Evolutionary conservation across 2,797 vertebrate species (phyloP).

Genomic region (Girardinus metallicus): DNA sequence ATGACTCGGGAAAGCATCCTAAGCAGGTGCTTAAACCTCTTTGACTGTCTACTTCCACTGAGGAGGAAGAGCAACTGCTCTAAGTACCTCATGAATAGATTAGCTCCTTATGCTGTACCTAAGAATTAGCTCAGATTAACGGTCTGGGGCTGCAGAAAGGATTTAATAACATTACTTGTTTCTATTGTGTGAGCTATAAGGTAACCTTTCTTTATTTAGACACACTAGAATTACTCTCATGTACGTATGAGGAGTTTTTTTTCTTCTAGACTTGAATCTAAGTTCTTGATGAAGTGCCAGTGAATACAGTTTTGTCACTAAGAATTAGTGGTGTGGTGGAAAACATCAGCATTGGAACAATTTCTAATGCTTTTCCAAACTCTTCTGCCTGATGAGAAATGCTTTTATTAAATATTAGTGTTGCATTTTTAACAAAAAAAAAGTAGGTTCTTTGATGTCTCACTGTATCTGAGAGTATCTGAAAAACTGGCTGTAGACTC

Average conservation of each 20-base stretch:
- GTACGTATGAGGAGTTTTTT: background rate
- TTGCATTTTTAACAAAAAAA: slow-evolving; percentile 71
- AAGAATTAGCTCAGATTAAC: slow-evolving; percentile 7
- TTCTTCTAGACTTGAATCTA: background rate
- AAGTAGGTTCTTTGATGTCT: slow-evolving; percentile 59
- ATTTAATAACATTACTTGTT: background rate
- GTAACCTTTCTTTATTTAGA: background rate
- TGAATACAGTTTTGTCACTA: background rate
- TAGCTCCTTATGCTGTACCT: background rate
- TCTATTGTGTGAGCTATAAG: background rate
- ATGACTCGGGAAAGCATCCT: background rate
- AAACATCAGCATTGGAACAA: slow-evolving; percentile 28
- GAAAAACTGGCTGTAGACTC: slow-evolving; percentile 3
- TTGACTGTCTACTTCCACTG: background rate
- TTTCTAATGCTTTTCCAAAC: background rate
- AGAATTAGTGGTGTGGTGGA: slow-evolving; percentile 1
- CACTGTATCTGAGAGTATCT: slow-evolving; percentile 33
- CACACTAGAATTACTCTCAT: background rate
- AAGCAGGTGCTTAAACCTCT: background rate
- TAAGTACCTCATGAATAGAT: slow-evolving; percentile 5
- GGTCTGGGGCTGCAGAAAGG: slow-evolving; percentile 1
- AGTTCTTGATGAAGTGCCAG: background rate
- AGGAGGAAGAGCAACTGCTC: background rate
- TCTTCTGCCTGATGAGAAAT: slow-evolving; percentile 51
- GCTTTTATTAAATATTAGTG: slow-evolving; percentile 60